These are phyloP conservation scores for Acipenser ruthenus DNA, from an alignment of 2,797 vertebrate species.

Conservation along the genomic window DNA sequence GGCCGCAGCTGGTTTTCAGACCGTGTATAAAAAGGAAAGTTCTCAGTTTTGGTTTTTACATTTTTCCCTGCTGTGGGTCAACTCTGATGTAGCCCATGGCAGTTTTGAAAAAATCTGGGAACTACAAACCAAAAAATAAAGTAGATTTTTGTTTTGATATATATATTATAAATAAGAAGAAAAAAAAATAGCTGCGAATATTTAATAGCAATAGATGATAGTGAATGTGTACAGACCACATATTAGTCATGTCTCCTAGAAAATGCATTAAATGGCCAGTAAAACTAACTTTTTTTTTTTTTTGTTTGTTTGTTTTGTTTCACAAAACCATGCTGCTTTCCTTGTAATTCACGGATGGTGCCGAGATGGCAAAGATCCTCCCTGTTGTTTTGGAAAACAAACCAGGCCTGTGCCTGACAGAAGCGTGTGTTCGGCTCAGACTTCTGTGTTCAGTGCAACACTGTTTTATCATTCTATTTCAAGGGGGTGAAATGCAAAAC, in stretches of 20 bases:
- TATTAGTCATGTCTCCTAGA: conserved; percentile 62
- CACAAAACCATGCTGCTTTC: neutral
- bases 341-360: no score
- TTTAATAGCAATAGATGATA: conserved; percentile 96
- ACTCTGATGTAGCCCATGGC: no score
- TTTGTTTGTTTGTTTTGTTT: neutral
- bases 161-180: conserved; percentile 59
- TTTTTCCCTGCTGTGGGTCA: no score
- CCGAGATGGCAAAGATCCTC: no score
- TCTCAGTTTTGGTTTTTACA: neutral
- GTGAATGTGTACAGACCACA: conserved; percentile 80
- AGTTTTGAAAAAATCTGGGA: no score
- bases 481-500: no score
- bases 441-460: no score
- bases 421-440: no score
- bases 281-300: conserved; percentile 33
- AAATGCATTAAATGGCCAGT: conserved; percentile 80
- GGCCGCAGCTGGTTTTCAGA: conserved; percentile 39
- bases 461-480: no score
- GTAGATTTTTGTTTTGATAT: conserved; percentile 13
- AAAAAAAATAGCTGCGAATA: conserved; percentile 71
- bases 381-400: no score
- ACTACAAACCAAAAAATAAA: no score
- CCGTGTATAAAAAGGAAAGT: conserved; percentile 51
- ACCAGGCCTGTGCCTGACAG: no score